Percentiles rank a stretch among this genome's conserved stretches.
These are phyloP conservation scores for Apaloderma vittatum DNA, from an alignment of 2,113 vertebrate genomes.

Conservation along the genomic window DNA sequence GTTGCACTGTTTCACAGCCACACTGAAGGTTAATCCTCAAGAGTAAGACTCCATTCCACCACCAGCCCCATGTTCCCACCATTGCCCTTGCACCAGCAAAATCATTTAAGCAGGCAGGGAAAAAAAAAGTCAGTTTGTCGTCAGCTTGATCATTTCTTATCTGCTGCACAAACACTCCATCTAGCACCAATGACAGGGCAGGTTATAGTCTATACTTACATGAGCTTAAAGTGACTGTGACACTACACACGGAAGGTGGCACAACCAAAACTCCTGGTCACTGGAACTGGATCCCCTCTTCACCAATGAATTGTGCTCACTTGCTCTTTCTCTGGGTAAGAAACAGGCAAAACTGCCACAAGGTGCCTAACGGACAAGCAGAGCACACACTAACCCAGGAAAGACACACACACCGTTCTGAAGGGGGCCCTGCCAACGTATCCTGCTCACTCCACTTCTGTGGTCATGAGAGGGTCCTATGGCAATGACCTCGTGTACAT, in stretches of 20 bases:
- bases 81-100: not conserved
- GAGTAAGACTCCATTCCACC: not conserved
- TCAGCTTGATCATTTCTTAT: not conserved
- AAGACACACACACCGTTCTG: not conserved
- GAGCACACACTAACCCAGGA: not conserved
- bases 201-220: not conserved
- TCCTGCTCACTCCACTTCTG: not conserved
- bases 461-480: not conserved
- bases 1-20: not conserved
- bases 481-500: fast-evolving
- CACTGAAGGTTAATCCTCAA: not conserved
- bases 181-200: not conserved
- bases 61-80: not conserved
- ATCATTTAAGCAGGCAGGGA: not conserved
- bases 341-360: not conserved
- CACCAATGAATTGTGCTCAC: fast-evolving
- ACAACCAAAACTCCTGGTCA: not conserved
- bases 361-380: not conserved
- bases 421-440: not conserved
- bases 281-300: not conserved
- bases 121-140: not conserved
- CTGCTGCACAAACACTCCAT: not conserved
- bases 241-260: fast-evolving
- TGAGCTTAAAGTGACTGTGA: not conserved
- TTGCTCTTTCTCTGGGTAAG: not conserved